Conservation (phyloP, 2,888 invertebrate genomes). For the Heliconius ismenius region DNA sequence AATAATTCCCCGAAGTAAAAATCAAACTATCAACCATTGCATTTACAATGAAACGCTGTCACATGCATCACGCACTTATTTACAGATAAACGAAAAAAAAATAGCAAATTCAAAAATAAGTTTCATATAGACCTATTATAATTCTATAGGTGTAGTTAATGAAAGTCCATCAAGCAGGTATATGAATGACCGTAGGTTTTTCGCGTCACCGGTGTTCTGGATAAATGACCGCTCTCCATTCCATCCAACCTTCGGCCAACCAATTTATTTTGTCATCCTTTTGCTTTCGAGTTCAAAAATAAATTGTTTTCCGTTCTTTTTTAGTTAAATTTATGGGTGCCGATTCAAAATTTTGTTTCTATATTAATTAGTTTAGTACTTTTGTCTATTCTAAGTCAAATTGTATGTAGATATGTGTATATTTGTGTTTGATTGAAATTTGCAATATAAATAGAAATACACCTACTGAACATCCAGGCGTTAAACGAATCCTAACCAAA, state of each 20-base stretch:
- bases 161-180: conserved; percentile 27
- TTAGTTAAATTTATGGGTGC: conserved; percentile 5
- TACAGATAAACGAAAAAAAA: neutral
- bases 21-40: neutral
- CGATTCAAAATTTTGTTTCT: neutral
- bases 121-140: neutral
- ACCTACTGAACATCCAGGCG: neutral
- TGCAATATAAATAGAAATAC: neutral
- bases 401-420: neutral
- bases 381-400: neutral
- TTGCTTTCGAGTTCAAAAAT: conserved; percentile 27
- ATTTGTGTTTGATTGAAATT: neutral
- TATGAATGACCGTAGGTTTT: conserved; percentile 27
- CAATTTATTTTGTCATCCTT: conserved; percentile 31
- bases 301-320: conserved; percentile 27
- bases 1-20: neutral
- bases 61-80: neutral
- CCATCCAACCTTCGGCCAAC: conserved; percentile 9
- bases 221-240: conserved; percentile 22
- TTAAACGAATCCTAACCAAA: no score
- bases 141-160: conserved; percentile 5
- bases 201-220: conserved; percentile 31
- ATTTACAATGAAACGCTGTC: neutral
- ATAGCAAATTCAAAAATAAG: neutral
- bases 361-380: neutral